A percentile compares a stretch with the other conserved stretches of the same genome.
phyloP scores from a whole-genome alignment of 1,140 invertebrate genomes.

The Scaptomyza hsui region DNA sequence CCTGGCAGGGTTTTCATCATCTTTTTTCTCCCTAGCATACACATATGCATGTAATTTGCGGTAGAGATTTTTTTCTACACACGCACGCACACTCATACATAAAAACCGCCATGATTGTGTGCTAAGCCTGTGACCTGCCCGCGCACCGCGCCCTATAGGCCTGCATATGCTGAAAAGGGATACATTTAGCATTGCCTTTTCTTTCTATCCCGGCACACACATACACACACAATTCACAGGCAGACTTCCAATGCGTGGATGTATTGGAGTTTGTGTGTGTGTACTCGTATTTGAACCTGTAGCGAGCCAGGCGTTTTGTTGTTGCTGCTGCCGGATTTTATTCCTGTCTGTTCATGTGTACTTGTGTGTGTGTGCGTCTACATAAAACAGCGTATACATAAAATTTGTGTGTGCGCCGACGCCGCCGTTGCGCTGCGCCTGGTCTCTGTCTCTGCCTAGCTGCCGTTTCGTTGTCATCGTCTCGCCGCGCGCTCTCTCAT shows the following conservation, averaged over 20 bases:
- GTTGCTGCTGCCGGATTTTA: conserved; percentile 60
- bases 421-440: conserved; percentile 50
- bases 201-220: conserved; percentile 49
- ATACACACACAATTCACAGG: conserved; percentile 24
- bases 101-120: conserved; percentile 79
- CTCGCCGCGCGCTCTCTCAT: conserved; percentile 38
- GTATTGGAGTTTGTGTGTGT: conserved; percentile 44
- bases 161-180: conserved; percentile 64
- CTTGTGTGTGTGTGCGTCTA: conserved; percentile 53
- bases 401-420: conserved; percentile 82
- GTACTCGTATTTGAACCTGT: conserved; percentile 67
- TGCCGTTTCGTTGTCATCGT: conserved; percentile 43
- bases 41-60: conserved; percentile 60
- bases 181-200: conserved; percentile 72
- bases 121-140: conserved; percentile 78
- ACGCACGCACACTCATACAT: conserved; percentile 46
- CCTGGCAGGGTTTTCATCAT: conserved; percentile 43
- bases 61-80: conserved; percentile 72
- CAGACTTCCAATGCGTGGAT: conserved; percentile 50
- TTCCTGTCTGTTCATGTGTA: conserved; percentile 44
- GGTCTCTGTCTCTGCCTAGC: conserved; percentile 40
- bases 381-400: conserved; percentile 78
- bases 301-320: conserved; percentile 60
- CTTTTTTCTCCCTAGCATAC: conserved; percentile 23
- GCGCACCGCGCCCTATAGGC: conserved; percentile 55